Evolutionary conservation across 2,113 vertebrate species (phyloP).

Genomic region (Leptobrachium leishanense): DNA sequence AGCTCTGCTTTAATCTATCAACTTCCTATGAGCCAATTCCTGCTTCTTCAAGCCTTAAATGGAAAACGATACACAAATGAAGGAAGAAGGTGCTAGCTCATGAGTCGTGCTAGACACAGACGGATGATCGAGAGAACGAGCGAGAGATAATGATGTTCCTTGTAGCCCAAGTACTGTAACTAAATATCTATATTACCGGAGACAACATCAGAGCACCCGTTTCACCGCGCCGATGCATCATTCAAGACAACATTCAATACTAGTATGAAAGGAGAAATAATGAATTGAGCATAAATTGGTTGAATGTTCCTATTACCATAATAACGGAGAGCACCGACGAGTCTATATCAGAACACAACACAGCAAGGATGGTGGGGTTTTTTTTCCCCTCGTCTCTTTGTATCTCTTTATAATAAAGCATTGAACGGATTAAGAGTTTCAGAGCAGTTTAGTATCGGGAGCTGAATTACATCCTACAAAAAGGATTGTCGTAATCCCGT

Average conservation of each 20-base stretch:
- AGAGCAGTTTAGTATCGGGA: slow-evolving; percentile 3
- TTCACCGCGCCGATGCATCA: slow-evolving; percentile 21
- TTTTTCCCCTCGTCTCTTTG: slow-evolving; percentile 24
- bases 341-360: not conserved
- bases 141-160: not conserved
- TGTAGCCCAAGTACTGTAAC: slow-evolving; percentile 4
- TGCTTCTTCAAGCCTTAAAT: no score
- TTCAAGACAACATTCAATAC: slow-evolving; percentile 4
- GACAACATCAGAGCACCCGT: not conserved
- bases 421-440: slow-evolving; percentile 21
- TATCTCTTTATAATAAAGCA: slow-evolving; percentile 21
- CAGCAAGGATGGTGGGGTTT: slow-evolving; percentile 4
- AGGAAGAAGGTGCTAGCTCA: not conserved
- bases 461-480: slow-evolving; percentile 8
- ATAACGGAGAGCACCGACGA: not conserved
- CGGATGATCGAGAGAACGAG: not conserved
- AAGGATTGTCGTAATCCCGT: not conserved
- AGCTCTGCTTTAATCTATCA: no score
- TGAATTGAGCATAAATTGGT: slow-evolving; percentile 26
- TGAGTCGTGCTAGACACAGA: not conserved
- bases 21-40: no score
- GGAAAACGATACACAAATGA: not conserved
- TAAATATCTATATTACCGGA: slow-evolving; percentile 10
- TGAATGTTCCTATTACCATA: slow-evolving; percentile 23
- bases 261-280: slow-evolving; percentile 27